These are phyloP conservation scores for Hirudo medicinalis DNA, from an alignment of 1,140 invertebrate species.

Conservation along the genomic window DNA sequence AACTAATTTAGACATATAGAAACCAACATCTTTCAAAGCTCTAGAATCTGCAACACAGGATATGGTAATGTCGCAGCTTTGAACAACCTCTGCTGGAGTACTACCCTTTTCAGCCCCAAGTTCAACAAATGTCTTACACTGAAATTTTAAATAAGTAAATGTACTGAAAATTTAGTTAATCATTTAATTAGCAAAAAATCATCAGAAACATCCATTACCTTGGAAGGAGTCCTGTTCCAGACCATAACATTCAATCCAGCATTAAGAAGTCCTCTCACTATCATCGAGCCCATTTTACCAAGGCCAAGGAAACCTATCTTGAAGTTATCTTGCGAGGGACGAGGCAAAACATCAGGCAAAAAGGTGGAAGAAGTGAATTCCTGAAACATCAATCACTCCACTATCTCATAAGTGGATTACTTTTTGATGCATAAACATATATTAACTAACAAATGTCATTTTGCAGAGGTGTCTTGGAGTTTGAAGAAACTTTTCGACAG, in stretches of 20 bases:
- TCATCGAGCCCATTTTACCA: constrained; percentile 77
- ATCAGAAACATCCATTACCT: constrained; percentile 46
- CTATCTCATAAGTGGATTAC: too few relatives aligned
- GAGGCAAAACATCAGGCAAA: constrained; percentile 15
- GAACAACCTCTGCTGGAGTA: constrained; percentile 81
- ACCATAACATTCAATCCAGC: constrained; percentile 74
- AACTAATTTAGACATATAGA: not conserved
- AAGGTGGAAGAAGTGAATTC: constrained; percentile 11
- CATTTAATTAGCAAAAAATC: too few relatives aligned
- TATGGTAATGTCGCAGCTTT: constrained; percentile 80
- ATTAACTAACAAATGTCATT: not conserved
- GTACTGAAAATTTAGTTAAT: too few relatives aligned
- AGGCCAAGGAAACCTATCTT: constrained; percentile 81
- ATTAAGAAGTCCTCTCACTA: constrained; percentile 79
- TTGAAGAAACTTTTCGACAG: not conserved
- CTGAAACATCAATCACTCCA: not conserved
- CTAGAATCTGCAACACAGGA: constrained; percentile 82
- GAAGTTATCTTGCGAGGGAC: constrained; percentile 40
- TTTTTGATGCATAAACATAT: too few relatives aligned
- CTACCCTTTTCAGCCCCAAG: constrained; percentile 59
- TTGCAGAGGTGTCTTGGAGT: not conserved
- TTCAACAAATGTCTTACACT: constrained; percentile 63
- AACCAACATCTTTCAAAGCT: constrained; percentile 75
- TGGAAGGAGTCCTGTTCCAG: constrained; percentile 74
- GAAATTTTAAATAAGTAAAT: constrained; percentile 13